phyloP scores from a whole-genome alignment of 2,797 vertebrate genomes.

The Phyllotis vaccarum region DNA sequence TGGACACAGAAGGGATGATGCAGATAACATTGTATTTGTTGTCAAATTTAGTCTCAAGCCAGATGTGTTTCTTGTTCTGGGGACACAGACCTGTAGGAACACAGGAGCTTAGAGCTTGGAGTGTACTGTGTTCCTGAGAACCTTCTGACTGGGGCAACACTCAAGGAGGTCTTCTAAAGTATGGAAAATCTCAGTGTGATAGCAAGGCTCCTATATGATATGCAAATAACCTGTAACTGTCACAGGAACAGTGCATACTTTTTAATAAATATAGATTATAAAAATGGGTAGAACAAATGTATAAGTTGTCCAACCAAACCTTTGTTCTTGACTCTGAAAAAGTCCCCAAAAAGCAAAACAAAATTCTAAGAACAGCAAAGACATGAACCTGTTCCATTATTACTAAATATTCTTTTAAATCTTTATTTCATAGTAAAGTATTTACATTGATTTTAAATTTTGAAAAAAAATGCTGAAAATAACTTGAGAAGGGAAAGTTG shows the following conservation, averaged over 20 bases:
- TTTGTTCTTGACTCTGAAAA: background rate
- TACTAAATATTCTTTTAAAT: conserved; percentile 23
- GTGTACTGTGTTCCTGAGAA: background rate
- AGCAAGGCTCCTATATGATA: background rate
- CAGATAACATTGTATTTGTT: rapidly evolving
- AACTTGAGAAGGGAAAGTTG: conserved; percentile 14
- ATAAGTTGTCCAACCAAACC: conserved; percentile 31
- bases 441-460: conserved; percentile 41
- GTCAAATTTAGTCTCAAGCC: background rate
- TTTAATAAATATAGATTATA: background rate
- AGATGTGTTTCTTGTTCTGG: background rate
- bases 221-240: background rate
- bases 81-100: background rate
- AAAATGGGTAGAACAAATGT: background rate
- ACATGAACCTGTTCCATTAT: conserved; percentile 3
- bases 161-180: background rate
- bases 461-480: conserved; percentile 56
- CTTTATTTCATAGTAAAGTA: conserved; percentile 56
- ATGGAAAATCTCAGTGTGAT: background rate
- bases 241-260: background rate
- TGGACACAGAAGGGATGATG: background rate
- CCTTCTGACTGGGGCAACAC: background rate
- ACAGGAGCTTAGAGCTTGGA: background rate
- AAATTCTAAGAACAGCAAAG: background rate
- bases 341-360: background rate